A percentile compares a stretch with the other conserved stretches of the same genome.
These are phyloP conservation scores for Microchrysa polita DNA, from an alignment of 2,888 invertebrate species.

Conservation along the genomic window DNA sequence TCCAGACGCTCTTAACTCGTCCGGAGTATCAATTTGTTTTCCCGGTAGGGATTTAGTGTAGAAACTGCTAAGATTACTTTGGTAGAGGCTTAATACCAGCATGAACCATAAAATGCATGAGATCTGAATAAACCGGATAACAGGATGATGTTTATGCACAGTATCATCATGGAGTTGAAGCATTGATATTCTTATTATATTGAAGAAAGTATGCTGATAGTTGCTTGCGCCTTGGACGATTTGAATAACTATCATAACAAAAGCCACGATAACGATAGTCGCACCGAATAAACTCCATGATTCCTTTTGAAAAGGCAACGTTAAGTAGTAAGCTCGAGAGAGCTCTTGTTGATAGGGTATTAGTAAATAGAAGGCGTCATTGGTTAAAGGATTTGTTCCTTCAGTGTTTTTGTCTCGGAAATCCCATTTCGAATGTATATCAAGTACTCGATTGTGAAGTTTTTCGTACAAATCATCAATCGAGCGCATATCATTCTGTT, in stretches of 20 bases:
- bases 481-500: not conserved
- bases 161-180: not conserved
- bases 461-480: not conserved
- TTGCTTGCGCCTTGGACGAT: not conserved
- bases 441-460: not conserved
- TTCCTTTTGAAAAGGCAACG: not conserved
- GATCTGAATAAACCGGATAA: not conserved
- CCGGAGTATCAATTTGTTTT: slow-evolving; percentile 21
- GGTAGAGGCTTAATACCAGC: slow-evolving; percentile 12
- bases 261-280: not conserved
- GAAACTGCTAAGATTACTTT: slow-evolving; percentile 20
- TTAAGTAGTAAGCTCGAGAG: not conserved
- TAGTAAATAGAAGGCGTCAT: not conserved
- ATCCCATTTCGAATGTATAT: not conserved
- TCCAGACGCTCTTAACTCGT: not conserved
- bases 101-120: not conserved
- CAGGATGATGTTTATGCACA: too few species aligned
- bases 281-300: not conserved
- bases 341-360: not conserved
- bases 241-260: not conserved
- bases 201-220: not conserved
- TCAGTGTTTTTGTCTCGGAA: not conserved
- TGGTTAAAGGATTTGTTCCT: not conserved
- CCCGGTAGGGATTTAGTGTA: slow-evolving; percentile 21
- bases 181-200: not conserved